phyloP scores from a whole-genome alignment of 2,888 invertebrate genomes.

The Bellardia bayeri region DNA sequence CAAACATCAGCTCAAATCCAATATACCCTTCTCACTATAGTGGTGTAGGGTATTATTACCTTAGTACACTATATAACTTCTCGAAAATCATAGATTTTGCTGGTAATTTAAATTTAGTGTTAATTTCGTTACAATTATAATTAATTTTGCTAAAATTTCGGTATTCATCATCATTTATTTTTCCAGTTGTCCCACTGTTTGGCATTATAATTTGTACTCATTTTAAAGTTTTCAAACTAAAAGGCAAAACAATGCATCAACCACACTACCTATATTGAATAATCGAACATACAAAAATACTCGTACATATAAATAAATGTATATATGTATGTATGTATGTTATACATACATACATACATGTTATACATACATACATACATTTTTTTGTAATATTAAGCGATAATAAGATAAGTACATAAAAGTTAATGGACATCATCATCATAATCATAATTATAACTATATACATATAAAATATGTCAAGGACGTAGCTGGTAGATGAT shows the following conservation, averaged over 20 bases:
- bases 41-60: no score
- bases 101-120: no score
- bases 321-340: not conserved
- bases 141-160: no score
- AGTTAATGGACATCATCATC: slow-evolving; percentile 28
- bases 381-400: not conserved
- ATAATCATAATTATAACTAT: not conserved
- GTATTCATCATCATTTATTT: no score
- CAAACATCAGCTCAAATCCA: no score
- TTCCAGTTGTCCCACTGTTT: no score
- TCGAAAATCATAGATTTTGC: no score
- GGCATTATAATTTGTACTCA: no score
- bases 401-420: slow-evolving; percentile 36
- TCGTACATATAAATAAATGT: not conserved
- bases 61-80: no score
- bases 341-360: not conserved
- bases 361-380: not conserved
- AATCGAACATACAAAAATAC: not conserved
- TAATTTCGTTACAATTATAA: no score
- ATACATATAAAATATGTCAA: slow-evolving; percentile 16
- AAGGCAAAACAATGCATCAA: slow-evolving; percentile 16
- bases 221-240: slow-evolving; percentile 5
- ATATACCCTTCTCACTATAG: no score
- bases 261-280: not conserved
- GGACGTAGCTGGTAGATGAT: slow-evolving; percentile 19